Percentiles rank a stretch among this genome's conserved stretches.
Conservation (phyloP, 1,140 invertebrate genomes). For the Drosophila funebris region DNA sequence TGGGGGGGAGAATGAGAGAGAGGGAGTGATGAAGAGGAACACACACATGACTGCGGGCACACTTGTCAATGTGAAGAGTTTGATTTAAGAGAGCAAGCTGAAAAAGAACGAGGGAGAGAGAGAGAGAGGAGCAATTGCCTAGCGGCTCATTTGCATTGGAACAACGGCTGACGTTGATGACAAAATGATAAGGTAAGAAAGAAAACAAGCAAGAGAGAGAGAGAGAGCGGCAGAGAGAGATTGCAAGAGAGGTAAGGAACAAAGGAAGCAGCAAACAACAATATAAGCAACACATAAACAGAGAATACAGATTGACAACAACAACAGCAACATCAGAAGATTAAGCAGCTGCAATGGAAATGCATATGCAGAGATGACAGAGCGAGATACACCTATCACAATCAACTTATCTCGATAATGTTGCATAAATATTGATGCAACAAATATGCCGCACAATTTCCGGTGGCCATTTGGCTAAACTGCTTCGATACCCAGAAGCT, state of each 20-base stretch:
- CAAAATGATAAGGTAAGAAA: slow-evolving; percentile 43
- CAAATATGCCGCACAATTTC: slow-evolving; percentile 38
- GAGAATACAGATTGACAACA: neutral
- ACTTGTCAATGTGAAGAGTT: slow-evolving; percentile 47
- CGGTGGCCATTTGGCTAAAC: slow-evolving; percentile 4
- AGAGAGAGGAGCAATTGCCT: slow-evolving; percentile 14
- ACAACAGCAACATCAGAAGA: neutral
- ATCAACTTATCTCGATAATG: slow-evolving; percentile 24
- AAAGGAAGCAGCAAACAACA: slow-evolving; percentile 11
- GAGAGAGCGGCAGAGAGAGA: neutral
- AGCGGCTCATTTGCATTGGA: slow-evolving; percentile 42
- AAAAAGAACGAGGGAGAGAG: neutral
- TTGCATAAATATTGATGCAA: slow-evolving; percentile 49
- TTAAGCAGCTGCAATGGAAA: slow-evolving; percentile 22
- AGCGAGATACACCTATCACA: neutral
- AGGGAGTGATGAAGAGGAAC: neutral
- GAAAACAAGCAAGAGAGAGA: neutral
- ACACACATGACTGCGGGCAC: slow-evolving; percentile 39
- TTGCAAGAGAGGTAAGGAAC: too few species aligned
- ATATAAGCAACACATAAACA: slow-evolving; percentile 23
- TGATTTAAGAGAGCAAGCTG: slow-evolving; percentile 6
- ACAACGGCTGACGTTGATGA: slow-evolving; percentile 38
- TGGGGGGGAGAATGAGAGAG: too few species aligned
- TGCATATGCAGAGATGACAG: slow-evolving; percentile 21
- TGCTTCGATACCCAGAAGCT: neutral